Evolutionary conservation across 2,888 invertebrate species (phyloP).

Genomic region (Sesamia inferens): DNA sequence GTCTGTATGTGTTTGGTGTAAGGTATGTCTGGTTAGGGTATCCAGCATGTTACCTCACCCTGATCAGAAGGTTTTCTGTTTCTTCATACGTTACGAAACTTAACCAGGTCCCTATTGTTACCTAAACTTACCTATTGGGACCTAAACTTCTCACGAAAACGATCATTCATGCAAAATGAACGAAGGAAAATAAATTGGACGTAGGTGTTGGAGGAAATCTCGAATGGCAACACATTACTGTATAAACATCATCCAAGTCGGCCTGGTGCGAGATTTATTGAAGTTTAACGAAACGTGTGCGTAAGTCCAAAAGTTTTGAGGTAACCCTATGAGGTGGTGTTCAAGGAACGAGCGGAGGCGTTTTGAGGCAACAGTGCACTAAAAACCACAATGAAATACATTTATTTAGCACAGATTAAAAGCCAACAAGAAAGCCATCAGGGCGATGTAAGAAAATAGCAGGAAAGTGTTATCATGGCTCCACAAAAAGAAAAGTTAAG

Average conservation of each 20-base stretch:
- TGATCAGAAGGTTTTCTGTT: no score
- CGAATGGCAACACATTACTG: conserved; percentile 72
- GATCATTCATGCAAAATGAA: conserved; percentile 64
- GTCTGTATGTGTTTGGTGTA: no score
- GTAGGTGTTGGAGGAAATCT: conserved; percentile 65
- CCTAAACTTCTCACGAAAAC: conserved; percentile 43
- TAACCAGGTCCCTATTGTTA: no score
- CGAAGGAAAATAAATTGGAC: conserved; percentile 59
- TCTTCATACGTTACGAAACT: no score
- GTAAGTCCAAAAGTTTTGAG: conserved; percentile 74
- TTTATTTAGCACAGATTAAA: no score
- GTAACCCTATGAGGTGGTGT: conserved; percentile 59
- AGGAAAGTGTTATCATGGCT: no score
- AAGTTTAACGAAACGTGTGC: conserved; percentile 71
- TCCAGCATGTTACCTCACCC: no score
- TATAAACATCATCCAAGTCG: conserved; percentile 74
- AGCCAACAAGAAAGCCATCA: no score
- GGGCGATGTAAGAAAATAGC: no score
- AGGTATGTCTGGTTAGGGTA: no score
- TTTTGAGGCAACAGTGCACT: not conserved
- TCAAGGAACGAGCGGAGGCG: conserved; percentile 25
- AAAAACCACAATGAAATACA: no score
- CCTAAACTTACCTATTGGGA: conserved; percentile 12
- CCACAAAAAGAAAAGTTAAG: no score
- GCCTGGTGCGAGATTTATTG: conserved; percentile 75